Conservation (phyloP, 2,888 invertebrate genomes). For the Netelia virgata region DNA sequence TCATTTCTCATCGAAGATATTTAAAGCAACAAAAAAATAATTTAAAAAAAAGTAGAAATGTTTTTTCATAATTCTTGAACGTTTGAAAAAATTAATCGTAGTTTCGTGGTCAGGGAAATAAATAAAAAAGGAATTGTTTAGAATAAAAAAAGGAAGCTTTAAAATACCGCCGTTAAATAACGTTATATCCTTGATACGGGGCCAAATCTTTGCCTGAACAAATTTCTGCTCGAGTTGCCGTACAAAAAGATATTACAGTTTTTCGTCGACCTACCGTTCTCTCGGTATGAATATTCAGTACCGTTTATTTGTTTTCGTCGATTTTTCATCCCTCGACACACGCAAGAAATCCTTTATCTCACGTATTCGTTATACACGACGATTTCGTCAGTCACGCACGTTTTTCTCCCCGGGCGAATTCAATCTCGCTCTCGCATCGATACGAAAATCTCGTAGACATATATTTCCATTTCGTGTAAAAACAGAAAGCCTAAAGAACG, state of each 20-base stretch:
- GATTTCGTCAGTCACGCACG: conserved; percentile 40
- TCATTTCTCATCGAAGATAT: neutral
- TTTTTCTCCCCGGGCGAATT: conserved; percentile 25
- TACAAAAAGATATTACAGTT: neutral
- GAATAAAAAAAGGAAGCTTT: no score
- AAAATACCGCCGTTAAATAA: no score
- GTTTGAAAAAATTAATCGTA: no score
- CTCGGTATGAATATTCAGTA: conserved; percentile 30
- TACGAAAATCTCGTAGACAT: conserved; percentile 28
- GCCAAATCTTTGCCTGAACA: neutral
- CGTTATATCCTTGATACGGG: neutral
- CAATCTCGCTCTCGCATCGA: conserved; percentile 43
- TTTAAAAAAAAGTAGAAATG: neutral
- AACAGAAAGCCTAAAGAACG: neutral
- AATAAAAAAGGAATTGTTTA: no score
- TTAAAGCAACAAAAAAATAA: neutral
- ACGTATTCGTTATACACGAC: conserved; percentile 43
- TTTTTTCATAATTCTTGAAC: no score
- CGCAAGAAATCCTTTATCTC: conserved; percentile 6
- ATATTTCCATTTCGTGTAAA: conserved; percentile 19
- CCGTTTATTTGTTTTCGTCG: neutral
- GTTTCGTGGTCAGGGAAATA: no score
- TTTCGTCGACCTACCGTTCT: neutral
- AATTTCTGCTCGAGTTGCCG: neutral
- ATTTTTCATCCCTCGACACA: neutral